Evolutionary conservation across 2,113 vertebrate species (phyloP).

Genomic region (Castor canadensis): DNA sequence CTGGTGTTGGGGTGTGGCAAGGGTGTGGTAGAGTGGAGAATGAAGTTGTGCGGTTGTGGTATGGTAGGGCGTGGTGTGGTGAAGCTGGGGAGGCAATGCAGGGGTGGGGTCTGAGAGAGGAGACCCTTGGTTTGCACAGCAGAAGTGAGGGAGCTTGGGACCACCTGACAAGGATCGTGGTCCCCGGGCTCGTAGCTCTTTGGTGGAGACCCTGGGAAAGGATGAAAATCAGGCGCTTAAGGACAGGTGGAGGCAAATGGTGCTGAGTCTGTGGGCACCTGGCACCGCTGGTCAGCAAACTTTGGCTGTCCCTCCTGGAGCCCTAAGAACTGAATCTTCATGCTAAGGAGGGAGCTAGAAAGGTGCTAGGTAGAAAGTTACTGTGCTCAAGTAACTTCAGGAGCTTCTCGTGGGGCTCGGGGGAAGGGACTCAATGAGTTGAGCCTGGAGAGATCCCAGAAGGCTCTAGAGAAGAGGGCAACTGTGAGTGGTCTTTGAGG

Average conservation of each 20-base stretch:
- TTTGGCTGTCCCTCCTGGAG: rapidly evolving
- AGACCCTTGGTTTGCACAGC: background rate
- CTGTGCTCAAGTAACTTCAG: too few relatives aligned
- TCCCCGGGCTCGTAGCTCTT: rapidly evolving
- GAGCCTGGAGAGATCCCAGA: background rate
- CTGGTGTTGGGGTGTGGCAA: background rate
- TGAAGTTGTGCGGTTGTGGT: too few relatives aligned
- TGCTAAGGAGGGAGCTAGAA: rapidly evolving
- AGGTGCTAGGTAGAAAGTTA: rapidly evolving
- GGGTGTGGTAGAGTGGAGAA: too few relatives aligned
- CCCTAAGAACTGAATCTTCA: background rate
- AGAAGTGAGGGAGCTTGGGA: background rate
- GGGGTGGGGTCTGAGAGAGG: background rate
- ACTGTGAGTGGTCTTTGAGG: background rate
- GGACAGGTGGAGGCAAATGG: rapidly evolving
- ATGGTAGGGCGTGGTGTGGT: too few relatives aligned
- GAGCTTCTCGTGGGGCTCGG: too few relatives aligned
- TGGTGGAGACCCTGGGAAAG: too few relatives aligned
- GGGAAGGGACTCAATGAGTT: background rate
- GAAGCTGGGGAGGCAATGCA: rapidly evolving
- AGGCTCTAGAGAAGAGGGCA: background rate
- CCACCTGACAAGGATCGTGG: rapidly evolving
- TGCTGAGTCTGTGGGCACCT: rapidly evolving
- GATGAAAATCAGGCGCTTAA: rapidly evolving
- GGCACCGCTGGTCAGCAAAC: too few relatives aligned